Conservation (phyloP, 2,113 vertebrate species). For the Melozone crissalis region DNA sequence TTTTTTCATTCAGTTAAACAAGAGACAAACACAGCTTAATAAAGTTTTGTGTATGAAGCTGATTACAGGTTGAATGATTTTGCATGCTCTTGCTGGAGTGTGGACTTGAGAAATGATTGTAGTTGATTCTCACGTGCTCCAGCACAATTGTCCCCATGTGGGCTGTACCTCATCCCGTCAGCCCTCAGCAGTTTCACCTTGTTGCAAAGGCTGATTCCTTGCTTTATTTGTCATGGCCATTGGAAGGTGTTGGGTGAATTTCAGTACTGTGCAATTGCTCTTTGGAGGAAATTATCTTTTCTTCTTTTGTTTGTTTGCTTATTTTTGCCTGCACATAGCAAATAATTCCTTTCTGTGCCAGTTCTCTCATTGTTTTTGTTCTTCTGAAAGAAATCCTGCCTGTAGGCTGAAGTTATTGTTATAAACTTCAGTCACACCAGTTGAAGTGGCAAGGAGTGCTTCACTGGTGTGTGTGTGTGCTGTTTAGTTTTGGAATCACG, state of each 20-base stretch:
- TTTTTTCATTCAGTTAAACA: background rate
- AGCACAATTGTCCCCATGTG: rapidly evolving
- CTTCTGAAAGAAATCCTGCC: background rate
- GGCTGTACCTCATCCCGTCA: rapidly evolving
- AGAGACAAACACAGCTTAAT: background rate
- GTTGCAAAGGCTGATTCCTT: background rate
- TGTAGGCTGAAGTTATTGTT: background rate
- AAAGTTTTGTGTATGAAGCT: background rate
- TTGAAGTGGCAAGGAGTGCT: background rate
- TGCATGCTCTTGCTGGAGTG: background rate
- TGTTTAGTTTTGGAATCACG: background rate
- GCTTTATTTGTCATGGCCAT: background rate
- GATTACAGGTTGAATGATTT: background rate
- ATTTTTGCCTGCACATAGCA: background rate
- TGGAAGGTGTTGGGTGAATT: background rate
- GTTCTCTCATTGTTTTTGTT: background rate
- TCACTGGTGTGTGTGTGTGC: rapidly evolving
- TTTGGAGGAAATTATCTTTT: background rate
- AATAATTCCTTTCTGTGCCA: background rate
- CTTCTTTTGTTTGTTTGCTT: background rate
- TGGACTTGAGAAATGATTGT: background rate
- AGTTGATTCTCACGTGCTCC: background rate
- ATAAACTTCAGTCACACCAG: rapidly evolving
- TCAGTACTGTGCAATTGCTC: background rate
- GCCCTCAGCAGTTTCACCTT: background rate